Conservation (phyloP, 2,888 invertebrate species). For the Beris morrisii region DNA sequence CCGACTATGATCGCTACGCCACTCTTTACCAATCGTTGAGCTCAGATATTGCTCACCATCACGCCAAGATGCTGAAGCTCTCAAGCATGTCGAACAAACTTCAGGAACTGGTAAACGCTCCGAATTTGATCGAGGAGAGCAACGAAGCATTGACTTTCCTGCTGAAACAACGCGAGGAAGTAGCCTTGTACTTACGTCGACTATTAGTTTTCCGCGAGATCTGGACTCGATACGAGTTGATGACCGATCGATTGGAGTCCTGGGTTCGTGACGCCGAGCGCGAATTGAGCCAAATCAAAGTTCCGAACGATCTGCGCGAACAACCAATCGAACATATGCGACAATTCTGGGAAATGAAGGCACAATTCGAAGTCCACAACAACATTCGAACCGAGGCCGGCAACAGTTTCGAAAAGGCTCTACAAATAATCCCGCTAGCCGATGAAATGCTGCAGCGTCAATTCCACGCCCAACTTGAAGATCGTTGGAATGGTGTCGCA, state of each 20-base stretch:
- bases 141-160: constrained; percentile 72
- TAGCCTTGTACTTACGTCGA: constrained; percentile 71
- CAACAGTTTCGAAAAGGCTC: constrained; percentile 72
- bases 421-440: constrained; percentile 77
- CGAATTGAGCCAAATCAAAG: constrained; percentile 66
- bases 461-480: constrained; percentile 75
- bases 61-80: constrained; percentile 74
- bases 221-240: constrained; percentile 74
- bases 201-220: constrained; percentile 75
- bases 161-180: constrained; percentile 73
- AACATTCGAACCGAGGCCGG: constrained; percentile 74
- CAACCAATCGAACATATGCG: constrained; percentile 72
- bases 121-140: constrained; percentile 73
- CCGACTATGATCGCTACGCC: constrained; percentile 82
- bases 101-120: constrained; percentile 73
- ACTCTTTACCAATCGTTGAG: constrained; percentile 79
- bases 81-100: constrained; percentile 72
- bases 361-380: constrained; percentile 82
- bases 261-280: constrained; percentile 77
- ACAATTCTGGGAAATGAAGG: constrained; percentile 87
- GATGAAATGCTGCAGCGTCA: constrained; percentile 82
- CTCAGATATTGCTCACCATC: constrained; percentile 77
- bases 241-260: constrained; percentile 72
- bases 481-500: constrained; percentile 72
- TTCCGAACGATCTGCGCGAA: constrained; percentile 64